Evolutionary conservation across 2,113 vertebrate species (phyloP).

Genomic region (Pungitius pungitius): DNA sequence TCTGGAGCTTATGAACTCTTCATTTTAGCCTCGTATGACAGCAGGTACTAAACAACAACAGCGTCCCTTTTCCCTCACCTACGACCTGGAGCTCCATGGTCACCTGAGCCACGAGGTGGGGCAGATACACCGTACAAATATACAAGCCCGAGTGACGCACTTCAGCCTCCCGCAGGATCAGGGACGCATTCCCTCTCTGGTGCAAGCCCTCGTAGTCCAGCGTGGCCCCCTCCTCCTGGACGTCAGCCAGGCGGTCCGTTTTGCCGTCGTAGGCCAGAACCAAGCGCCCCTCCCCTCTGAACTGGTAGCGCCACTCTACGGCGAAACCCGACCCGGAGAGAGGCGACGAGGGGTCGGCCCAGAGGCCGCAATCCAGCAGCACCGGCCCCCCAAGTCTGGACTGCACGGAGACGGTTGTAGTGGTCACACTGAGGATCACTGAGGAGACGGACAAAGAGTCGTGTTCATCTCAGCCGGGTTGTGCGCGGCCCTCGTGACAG

Average conservation of each 20-base stretch:
- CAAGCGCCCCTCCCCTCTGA: slow-evolving; percentile 82
- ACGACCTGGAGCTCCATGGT: slow-evolving; percentile 81
- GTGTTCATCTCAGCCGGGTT: not conserved
- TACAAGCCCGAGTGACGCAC: slow-evolving; percentile 85
- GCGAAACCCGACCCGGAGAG: slow-evolving; percentile 78
- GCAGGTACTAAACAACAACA: not conserved
- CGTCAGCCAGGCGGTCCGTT: slow-evolving; percentile 65
- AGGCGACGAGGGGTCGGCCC: slow-evolving; percentile 69
- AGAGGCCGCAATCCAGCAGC: slow-evolving; percentile 82
- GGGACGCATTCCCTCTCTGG: slow-evolving; percentile 81
- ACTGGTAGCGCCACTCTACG: slow-evolving; percentile 90
- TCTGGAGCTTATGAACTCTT: not conserved
- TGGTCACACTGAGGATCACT: slow-evolving; percentile 85
- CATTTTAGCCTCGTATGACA: too few relatives aligned
- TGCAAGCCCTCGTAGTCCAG: slow-evolving; percentile 80
- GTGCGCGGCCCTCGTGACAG: too few relatives aligned
- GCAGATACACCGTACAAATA: slow-evolving; percentile 85
- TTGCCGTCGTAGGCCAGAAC: slow-evolving; percentile 85
- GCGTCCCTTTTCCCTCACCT: slow-evolving; percentile 71
- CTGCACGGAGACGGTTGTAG: slow-evolving; percentile 63
- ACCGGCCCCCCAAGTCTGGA: slow-evolving; percentile 77
- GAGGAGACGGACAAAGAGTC: not conserved
- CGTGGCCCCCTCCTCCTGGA: slow-evolving; percentile 66
- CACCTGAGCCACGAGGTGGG: slow-evolving; percentile 85
- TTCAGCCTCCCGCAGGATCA: slow-evolving; percentile 78